Conservation (phyloP, 2,888 invertebrate species). For the Trichacis sp. region DNA sequence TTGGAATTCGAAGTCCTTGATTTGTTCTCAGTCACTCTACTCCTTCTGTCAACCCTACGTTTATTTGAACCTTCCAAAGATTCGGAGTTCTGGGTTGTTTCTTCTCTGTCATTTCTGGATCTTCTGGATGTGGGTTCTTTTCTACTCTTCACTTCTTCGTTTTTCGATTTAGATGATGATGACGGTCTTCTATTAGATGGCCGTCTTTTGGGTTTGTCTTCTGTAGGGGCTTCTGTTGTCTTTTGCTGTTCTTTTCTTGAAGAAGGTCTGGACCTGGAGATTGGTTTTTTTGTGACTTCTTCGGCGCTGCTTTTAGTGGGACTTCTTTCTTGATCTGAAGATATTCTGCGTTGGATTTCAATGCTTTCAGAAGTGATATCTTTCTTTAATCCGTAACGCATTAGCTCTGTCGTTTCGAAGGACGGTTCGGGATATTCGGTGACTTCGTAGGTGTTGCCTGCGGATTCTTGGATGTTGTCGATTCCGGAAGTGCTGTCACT, state of each 20-base stretch:
- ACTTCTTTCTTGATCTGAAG: constrained; percentile 8
- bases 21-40: constrained; percentile 10
- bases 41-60: constrained; percentile 17
- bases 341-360: constrained; percentile 8
- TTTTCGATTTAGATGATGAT: constrained; percentile 20
- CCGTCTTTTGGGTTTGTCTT: constrained; percentile 36
- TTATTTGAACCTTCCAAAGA: constrained; percentile 1
- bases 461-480: constrained; percentile 27
- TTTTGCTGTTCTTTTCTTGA: constrained; percentile 21
- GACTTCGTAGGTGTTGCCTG: constrained; percentile 29
- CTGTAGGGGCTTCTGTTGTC: constrained; percentile 10
- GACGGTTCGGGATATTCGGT: constrained; percentile 27
- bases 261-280: constrained; percentile 17
- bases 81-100: constrained; percentile 12
- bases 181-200: constrained; percentile 31
- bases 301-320: constrained; percentile 18
- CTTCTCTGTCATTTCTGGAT: constrained; percentile 2
- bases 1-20: background rate
- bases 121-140: background rate
- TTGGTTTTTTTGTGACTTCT: constrained; percentile 18
- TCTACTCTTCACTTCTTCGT: constrained; percentile 38
- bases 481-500: constrained; percentile 47
- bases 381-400: constrained; percentile 8
- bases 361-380: constrained; percentile 8
- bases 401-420: constrained; percentile 16